Evolutionary conservation across 1,140 invertebrate species (phyloP), one percentile per base, ranked within the genome.

Genomic region (Leptoteleia sp.): DNA sequence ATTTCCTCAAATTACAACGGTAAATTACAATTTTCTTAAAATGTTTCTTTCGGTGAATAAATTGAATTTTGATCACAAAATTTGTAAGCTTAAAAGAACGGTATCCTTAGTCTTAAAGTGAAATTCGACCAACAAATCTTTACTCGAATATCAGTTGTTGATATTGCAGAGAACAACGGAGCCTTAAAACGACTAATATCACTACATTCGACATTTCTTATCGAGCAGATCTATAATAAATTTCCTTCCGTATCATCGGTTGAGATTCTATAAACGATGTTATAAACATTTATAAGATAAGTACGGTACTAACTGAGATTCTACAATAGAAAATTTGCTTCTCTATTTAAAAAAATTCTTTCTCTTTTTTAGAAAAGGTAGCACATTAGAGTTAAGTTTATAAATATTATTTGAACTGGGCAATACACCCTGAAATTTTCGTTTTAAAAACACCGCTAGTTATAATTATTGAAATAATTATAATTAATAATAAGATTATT

Each of bases 361-460:
- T 31, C n/a, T 54, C 4, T 54, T 54, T 37, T 31, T 68, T 54
- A 15, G 1, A 42, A 70, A 70, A 40, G 1, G 42, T 70, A 70
- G 43, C 54, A 68, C 37, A 27, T 70, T 71, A 76, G 17, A 8
- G 29, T 12, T 43, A 57, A 13, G 37, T 55, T 16, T 77, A 82
- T 79, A 68, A 84, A 85, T 84, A 79, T 35, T 7, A 50, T 83
- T 82, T 81, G 59, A 78, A 83, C 61, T 55, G 71, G 47, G 68
- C 7, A 79, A 70, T 54, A 48, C 50, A 19, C 62, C 15, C 9
- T 72, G 31, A 40, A 42, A 52, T 65, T 55, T 8, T 12, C 45
- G n/a, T n/a, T 12, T 33, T 29, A 54, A 64, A 47, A 61, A 37
- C 33, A 22, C 27, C 11, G 31, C 3, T 50, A 59, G 40, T 25